These are phyloP conservation scores for Drosophila parabipectinata DNA, from an alignment of 1,140 invertebrate species.

Conservation along the genomic window DNA sequence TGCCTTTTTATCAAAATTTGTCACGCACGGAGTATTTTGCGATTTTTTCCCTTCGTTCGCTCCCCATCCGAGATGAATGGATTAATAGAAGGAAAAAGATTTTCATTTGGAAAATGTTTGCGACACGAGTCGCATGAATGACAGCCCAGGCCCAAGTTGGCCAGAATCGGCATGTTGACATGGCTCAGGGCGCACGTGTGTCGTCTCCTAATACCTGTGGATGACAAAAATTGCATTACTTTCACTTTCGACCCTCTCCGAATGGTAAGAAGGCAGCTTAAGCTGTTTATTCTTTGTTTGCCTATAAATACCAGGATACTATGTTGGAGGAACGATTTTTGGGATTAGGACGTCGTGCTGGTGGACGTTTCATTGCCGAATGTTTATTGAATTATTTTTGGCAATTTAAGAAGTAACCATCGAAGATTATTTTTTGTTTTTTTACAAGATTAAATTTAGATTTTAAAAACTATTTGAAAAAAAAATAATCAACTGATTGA, in stretches of 20 bases:
- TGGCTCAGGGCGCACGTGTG: constrained; percentile 62
- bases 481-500: too few relatives aligned
- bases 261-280: constrained; percentile 25
- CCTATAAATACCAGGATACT: constrained; percentile 54
- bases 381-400: constrained; percentile 18
- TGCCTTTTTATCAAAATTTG: constrained; percentile 78
- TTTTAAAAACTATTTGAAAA: too few relatives aligned
- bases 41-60: constrained; percentile 19
- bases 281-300: constrained; percentile 67
- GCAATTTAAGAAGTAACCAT: too few relatives aligned
- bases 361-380: neutral
- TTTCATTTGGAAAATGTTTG: constrained; percentile 78
- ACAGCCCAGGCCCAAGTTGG: constrained; percentile 29
- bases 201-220: constrained; percentile 66
- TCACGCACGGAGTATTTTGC: constrained; percentile 61
- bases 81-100: constrained; percentile 73
- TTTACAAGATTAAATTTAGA: too few relatives aligned
- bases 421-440: too few relatives aligned
- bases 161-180: constrained; percentile 5
- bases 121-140: constrained; percentile 77
- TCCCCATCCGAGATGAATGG: constrained; percentile 62
- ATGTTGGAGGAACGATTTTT: constrained; percentile 29
- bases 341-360: constrained; percentile 4
- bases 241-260: constrained; percentile 55
- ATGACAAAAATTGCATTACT: constrained; percentile 74